Evolutionary conservation across 1,140 invertebrate genomes (phyloP).

Genomic region (Zaprionus camerounensis): DNA sequence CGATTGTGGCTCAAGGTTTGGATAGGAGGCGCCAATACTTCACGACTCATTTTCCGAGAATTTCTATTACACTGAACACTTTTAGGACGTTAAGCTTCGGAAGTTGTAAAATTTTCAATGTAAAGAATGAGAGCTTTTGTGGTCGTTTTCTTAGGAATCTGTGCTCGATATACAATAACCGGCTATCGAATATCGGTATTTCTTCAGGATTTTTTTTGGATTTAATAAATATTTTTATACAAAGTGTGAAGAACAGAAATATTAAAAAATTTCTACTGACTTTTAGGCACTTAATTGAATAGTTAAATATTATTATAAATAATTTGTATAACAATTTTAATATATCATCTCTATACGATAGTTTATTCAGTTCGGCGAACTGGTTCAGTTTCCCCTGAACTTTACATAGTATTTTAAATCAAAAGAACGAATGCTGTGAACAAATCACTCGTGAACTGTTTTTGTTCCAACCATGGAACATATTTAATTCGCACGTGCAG

Average conservation of each 20-base stretch:
- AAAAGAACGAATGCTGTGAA: background rate
- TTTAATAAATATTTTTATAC: background rate
- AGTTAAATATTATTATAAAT: too few species aligned
- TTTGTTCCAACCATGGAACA: background rate
- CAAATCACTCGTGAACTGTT: background rate
- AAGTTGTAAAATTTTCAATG: background rate
- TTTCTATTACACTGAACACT: background rate
- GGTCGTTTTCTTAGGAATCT: background rate
- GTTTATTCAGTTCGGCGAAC: background rate
- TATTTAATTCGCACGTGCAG: constrained; percentile 25
- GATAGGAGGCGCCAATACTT: constrained; percentile 63
- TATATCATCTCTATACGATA: background rate
- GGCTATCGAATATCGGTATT: background rate
- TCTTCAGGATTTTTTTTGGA: background rate
- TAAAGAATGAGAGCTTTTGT: background rate
- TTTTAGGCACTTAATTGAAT: too few species aligned
- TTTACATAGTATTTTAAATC: background rate
- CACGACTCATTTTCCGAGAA: constrained; percentile 66
- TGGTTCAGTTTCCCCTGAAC: background rate
- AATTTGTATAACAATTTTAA: too few species aligned
- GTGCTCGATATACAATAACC: background rate
- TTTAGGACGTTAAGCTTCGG: background rate
- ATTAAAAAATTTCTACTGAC: too few species aligned
- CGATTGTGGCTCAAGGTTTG: constrained; percentile 66
- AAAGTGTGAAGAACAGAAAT: too few species aligned